phyloP scores from a whole-genome alignment of 2,888 invertebrate species.

The Drosophila pseudotalamancana region DNA sequence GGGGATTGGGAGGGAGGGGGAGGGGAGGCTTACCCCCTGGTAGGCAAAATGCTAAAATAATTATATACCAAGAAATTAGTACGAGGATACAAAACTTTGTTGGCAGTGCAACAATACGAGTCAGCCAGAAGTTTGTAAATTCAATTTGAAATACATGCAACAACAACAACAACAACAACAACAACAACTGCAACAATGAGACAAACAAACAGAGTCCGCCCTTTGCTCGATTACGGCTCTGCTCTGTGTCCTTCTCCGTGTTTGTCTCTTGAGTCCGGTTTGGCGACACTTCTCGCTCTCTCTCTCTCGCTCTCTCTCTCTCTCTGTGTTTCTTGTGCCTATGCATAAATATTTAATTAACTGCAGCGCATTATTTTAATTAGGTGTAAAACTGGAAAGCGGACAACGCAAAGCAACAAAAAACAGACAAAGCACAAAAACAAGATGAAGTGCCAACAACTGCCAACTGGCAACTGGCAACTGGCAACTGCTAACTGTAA shows the following conservation, averaged over 20 bases:
- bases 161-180: slow-evolving; percentile 19
- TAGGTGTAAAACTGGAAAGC: slow-evolving; percentile 84
- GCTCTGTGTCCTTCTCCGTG: neutral
- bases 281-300: slow-evolving; percentile 47
- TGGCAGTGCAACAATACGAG: slow-evolving; percentile 64
- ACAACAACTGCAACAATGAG: slow-evolving; percentile 11
- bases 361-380: slow-evolving; percentile 85
- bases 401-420: slow-evolving; percentile 16
- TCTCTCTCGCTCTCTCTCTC: neutral
- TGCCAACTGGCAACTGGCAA: slow-evolving; percentile 31
- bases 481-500: slow-evolving; percentile 20
- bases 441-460: slow-evolving; percentile 25
- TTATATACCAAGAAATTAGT: slow-evolving; percentile 76
- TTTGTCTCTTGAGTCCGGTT: slow-evolving; percentile 4
- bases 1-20: neutral
- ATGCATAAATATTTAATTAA: slow-evolving; percentile 85
- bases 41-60: slow-evolving; percentile 53
- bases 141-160: slow-evolving; percentile 73
- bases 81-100: slow-evolving; percentile 61
- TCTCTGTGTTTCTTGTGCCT: slow-evolving; percentile 57
- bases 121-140: slow-evolving; percentile 67
- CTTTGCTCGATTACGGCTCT: neutral
- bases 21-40: neutral
- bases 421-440: slow-evolving; percentile 9
- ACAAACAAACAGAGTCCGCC: slow-evolving; percentile 24